Percentiles rank a stretch among this genome's conserved stretches.
These are phyloP conservation scores for Aphaenogaster floridana DNA, from an alignment of 1,140 invertebrate species.

Conservation along the genomic window DNA sequence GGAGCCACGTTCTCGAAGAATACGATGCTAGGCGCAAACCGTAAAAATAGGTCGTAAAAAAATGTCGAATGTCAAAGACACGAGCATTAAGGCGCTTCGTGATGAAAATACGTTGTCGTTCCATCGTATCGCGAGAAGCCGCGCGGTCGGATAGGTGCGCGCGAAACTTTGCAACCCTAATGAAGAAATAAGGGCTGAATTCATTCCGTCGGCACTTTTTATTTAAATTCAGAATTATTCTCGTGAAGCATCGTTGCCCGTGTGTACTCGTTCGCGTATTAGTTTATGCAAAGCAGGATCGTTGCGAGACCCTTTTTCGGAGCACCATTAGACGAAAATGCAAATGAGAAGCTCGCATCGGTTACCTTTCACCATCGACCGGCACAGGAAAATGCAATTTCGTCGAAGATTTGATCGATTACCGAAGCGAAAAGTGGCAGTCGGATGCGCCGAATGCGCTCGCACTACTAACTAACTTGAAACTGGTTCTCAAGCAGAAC, in stretches of 20 bases:
- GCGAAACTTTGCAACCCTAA: constrained; percentile 30
- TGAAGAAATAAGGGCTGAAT: constrained; percentile 45
- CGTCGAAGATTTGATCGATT: constrained; percentile 62
- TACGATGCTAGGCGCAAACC: background rate
- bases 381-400: constrained; percentile 50
- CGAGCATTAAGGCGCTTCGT: constrained; percentile 4
- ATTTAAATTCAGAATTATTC: constrained; percentile 61
- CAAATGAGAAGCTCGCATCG: constrained; percentile 52
- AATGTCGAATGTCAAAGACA: constrained; percentile 37
- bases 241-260: constrained; percentile 46
- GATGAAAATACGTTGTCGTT: constrained; percentile 1
- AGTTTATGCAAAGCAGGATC: constrained; percentile 57
- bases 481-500: constrained; percentile 31
- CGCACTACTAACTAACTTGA: constrained; percentile 34
- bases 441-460: background rate
- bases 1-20: constrained; percentile 13
- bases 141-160: background rate
- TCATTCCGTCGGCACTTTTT: constrained; percentile 44
- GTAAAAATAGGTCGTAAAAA: constrained; percentile 43
- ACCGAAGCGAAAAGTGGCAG: constrained; percentile 49
- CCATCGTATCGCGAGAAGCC: constrained; percentile 7
- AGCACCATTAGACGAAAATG: constrained; percentile 58
- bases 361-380: constrained; percentile 53
- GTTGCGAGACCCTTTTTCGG: constrained; percentile 44
- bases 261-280: constrained; percentile 59